phyloP scores from a whole-genome alignment of 92 coral and sea anemone genomes.

The Palythoa heliodiscus region DNA sequence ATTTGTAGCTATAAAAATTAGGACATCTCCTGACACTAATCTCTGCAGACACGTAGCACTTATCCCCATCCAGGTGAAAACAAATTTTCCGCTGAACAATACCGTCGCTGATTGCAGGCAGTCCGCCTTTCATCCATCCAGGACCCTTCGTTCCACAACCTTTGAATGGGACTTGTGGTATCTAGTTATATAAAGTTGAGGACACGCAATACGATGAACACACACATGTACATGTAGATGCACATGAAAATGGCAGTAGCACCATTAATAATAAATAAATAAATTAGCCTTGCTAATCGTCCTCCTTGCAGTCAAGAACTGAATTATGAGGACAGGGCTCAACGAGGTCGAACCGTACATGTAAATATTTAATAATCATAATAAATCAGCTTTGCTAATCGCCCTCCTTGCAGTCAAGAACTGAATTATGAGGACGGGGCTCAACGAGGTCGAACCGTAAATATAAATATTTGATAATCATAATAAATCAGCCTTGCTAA shows the following conservation, averaged over 20 bases:
- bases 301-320: too few relatives aligned
- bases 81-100: slow-evolving; percentile 18
- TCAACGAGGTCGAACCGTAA: too few relatives aligned
- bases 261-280: not conserved
- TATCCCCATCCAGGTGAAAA: slow-evolving; percentile 3
- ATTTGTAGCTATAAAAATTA: slow-evolving; percentile 11
- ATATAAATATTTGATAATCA: too few relatives aligned
- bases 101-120: slow-evolving; percentile 5
- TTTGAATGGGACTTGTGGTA: not conserved
- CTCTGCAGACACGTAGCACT: not conserved
- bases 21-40: slow-evolving; percentile 8
- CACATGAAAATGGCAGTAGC: not conserved
- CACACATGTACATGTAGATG: not conserved
- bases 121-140: slow-evolving; percentile 25
- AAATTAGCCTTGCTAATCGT: too few relatives aligned
- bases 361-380: too few relatives aligned
- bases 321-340: too few relatives aligned
- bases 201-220: not conserved
- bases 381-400: too few relatives aligned
- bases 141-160: slow-evolving; percentile 5
- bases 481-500: too few relatives aligned
- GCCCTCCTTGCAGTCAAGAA: too few relatives aligned
- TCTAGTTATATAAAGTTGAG: not conserved
- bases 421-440: too few relatives aligned
- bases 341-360: too few relatives aligned